Conservation (phyloP, 2,113 vertebrate species). For the Pluvialis apricaria region DNA sequence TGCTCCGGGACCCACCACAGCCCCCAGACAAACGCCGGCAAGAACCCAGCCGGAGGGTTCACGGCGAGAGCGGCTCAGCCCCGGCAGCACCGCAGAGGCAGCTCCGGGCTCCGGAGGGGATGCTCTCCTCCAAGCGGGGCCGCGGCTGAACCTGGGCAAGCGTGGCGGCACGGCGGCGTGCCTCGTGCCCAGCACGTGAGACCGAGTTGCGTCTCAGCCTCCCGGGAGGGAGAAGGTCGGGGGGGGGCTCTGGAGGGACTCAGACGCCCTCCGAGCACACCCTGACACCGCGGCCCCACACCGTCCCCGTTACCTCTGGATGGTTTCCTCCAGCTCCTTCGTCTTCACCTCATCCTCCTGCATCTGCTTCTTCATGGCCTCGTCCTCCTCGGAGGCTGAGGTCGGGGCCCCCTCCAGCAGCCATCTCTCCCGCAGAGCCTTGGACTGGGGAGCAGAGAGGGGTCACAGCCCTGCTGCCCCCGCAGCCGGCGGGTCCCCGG, state of each 20-base stretch:
- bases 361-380: slow-evolving; percentile 81
- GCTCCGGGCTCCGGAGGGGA: not conserved
- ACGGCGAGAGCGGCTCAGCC: not conserved
- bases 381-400: slow-evolving; percentile 79
- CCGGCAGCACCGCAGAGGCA: accelerated
- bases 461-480: not conserved
- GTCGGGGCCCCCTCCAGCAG: slow-evolving; percentile 88
- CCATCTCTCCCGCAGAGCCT: slow-evolving; percentile 91
- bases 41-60: not conserved
- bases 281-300: not conserved
- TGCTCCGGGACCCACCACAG: not conserved
- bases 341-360: slow-evolving; percentile 84
- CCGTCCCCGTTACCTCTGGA: slow-evolving; percentile 77
- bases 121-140: accelerated
- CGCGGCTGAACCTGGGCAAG: accelerated
- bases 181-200: accelerated
- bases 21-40: not conserved
- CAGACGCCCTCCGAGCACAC: accelerated
- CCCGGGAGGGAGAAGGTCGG: not conserved
- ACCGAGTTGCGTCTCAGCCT: not conserved
- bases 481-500: not conserved
- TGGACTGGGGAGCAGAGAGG: slow-evolving; percentile 78
- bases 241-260: not conserved
- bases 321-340: slow-evolving; percentile 83
- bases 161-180: accelerated